Percentiles rank a stretch among this genome's conserved stretches.
These are phyloP conservation scores for Athalia rosae DNA, from an alignment of 2,888 invertebrate genomes.

Conservation along the genomic window DNA sequence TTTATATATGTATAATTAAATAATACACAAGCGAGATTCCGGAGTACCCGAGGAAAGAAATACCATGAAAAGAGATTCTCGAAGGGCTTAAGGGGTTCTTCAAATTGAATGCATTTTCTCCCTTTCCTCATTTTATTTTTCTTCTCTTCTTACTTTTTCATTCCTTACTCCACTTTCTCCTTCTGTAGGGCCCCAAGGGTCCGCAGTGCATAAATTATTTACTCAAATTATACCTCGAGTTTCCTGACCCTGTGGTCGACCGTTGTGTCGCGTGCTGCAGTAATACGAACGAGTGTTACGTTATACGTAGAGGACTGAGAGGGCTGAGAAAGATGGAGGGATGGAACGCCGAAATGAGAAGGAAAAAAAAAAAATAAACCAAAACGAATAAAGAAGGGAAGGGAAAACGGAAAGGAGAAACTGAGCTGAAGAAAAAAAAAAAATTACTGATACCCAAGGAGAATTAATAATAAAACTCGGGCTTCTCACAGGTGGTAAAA, in stretches of 20 bases:
- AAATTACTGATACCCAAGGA: constrained; percentile 5
- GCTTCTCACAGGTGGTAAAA: constrained; percentile 37
- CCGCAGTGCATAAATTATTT: constrained; percentile 41
- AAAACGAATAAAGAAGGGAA: background rate
- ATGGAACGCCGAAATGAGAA: too few relatives aligned
- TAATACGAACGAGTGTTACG: background rate
- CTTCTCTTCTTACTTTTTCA: background rate
- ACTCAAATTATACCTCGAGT: constrained; percentile 27
- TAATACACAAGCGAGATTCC: background rate
- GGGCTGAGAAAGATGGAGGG: background rate
- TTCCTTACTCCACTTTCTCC: background rate
- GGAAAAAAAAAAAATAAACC: background rate
- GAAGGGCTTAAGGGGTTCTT: constrained; percentile 35
- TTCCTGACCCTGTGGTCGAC: background rate
- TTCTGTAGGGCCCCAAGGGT: constrained; percentile 7
- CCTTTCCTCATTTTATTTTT: background rate
- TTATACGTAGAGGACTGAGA: background rate
- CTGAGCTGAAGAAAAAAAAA: background rate
- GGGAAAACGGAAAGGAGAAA: background rate
- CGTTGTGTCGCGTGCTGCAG: constrained; percentile 21
- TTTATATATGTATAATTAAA: background rate
- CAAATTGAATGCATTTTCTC: constrained; percentile 34
- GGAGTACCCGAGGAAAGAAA: constrained; percentile 4
- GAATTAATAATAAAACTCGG: constrained; percentile 27
- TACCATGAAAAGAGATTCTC: constrained; percentile 6